These are phyloP conservation scores for Coremacera marginata DNA, from an alignment of 2,888 invertebrate genomes.

Conservation along the genomic window DNA sequence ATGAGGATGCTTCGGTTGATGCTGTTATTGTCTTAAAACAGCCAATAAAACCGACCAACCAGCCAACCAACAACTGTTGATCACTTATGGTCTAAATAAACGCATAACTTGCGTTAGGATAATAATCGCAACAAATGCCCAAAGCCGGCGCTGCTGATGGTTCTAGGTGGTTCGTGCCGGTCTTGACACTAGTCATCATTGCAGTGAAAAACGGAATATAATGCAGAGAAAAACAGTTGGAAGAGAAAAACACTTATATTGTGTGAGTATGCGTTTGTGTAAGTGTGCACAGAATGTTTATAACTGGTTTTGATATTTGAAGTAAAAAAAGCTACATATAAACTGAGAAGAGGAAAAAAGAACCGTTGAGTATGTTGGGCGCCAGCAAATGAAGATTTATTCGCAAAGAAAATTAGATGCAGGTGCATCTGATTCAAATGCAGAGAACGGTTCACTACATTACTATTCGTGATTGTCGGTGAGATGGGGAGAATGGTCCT, in stretches of 20 bases:
- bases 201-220: conserved; percentile 47
- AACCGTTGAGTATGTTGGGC: conserved; percentile 55
- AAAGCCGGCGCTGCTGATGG: conserved; percentile 14
- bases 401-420: conserved; percentile 50
- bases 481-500: background rate
- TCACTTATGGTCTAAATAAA: conserved; percentile 49
- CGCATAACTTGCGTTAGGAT: conserved; percentile 68
- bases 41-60: background rate
- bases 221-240: conserved; percentile 43
- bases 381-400: conserved; percentile 68
- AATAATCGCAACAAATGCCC: conserved; percentile 59
- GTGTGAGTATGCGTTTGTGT: background rate
- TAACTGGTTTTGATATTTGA: conserved; percentile 38
- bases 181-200: conserved; percentile 3
- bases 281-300: conserved; percentile 28
- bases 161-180: conserved; percentile 2
- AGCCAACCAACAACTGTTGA: background rate
- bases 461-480: background rate
- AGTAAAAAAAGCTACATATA: conserved; percentile 15
- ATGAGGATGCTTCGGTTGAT: conserved; percentile 32
- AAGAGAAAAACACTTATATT: conserved; percentile 23
- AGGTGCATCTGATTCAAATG: conserved; percentile 38
- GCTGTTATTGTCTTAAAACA: background rate
- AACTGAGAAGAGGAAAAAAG: conserved; percentile 35
- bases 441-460: too few relatives aligned